Base-by-base conservation (phyloP, 2,113 vertebrate species). In the Pteruthius melanotis region DNA sequence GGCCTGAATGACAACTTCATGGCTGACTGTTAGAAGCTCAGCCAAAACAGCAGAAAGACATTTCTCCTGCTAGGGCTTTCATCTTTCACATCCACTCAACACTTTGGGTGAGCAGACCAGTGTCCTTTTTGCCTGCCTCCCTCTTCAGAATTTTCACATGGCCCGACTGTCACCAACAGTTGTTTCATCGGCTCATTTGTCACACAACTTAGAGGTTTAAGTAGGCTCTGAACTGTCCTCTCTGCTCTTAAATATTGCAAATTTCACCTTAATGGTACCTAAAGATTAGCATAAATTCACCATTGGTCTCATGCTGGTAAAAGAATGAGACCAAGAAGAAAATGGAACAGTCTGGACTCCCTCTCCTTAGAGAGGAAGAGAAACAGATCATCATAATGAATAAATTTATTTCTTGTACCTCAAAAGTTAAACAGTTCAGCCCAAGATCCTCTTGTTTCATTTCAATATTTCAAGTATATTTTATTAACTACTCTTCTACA, bases 161-260 rank as follows among this genome's bases (percentile, higher is more conserved):
- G 97, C 97, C 70, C 98, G 97, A 80, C 98, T 98, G 95, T 98
- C 98, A 44, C 98, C 98, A 8, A 98, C 98, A 2, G 98, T 98
- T 69, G 92, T 98, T 97, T 99, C 98, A 3, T 98, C 96, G 7
- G 98, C 89, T 98, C 97, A 69, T 98, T 95, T 16, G 11, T 69
- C 2, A 1, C 45, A 50, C 0, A 0, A 26, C n/a, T 69, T 61
- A 15, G 28, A 45, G 30, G 68, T 39, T 74, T 74, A 92, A 86
- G 76, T 50, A 74, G 47, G 84, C 76, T 98, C 98, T 94, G 98
- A 99, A 82, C 33, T 95, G 87, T 98, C 70, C 84, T 98, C 98
- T 7, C 97, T 98, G 95, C 76, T 98, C 97, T 99, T 99, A 50
- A 98, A 97, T 65, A 97, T 87, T 37, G 9, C 15, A 37, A 68